Conservation (phyloP, 2,888 invertebrate species). For the Merodon equestris region DNA sequence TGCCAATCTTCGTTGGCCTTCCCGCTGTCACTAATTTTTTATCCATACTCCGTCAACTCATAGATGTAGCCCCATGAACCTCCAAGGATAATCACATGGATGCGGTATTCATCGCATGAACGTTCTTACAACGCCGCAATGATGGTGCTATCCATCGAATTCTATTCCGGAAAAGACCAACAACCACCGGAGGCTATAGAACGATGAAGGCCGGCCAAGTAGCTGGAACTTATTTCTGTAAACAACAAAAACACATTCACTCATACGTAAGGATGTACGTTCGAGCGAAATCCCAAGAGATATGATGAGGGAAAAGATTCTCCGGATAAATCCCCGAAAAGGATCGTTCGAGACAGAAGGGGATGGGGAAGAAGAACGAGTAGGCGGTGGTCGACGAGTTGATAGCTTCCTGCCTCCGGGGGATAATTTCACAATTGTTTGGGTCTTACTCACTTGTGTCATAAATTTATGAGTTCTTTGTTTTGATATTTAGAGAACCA, state of each 20-base stretch:
- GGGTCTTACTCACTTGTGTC: slow-evolving; percentile 67
- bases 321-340: slow-evolving; percentile 33
- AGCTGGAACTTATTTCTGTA: no score
- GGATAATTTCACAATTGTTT: slow-evolving; percentile 76
- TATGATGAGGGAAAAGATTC: slow-evolving; percentile 39
- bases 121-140: slow-evolving; percentile 8
- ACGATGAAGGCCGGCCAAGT: neutral
- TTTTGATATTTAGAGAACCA: slow-evolving; percentile 43
- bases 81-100: neutral
- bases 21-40: no score
- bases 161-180: neutral
- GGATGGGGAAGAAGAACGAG: slow-evolving; percentile 8
- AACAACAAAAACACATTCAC: no score
- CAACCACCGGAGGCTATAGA: slow-evolving; percentile 6
- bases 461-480: slow-evolving; percentile 67
- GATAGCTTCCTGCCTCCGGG: slow-evolving; percentile 71
- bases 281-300: slow-evolving; percentile 24
- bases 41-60: no score
- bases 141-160: slow-evolving; percentile 20
- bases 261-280: slow-evolving; percentile 4
- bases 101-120: no score
- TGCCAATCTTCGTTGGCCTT: neutral
- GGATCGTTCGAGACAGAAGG: slow-evolving; percentile 1
- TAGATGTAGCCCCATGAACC: no score
- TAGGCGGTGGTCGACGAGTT: slow-evolving; percentile 14